phyloP scores from a whole-genome alignment of 2,113 vertebrate species.

The Scopus umbretta region DNA sequence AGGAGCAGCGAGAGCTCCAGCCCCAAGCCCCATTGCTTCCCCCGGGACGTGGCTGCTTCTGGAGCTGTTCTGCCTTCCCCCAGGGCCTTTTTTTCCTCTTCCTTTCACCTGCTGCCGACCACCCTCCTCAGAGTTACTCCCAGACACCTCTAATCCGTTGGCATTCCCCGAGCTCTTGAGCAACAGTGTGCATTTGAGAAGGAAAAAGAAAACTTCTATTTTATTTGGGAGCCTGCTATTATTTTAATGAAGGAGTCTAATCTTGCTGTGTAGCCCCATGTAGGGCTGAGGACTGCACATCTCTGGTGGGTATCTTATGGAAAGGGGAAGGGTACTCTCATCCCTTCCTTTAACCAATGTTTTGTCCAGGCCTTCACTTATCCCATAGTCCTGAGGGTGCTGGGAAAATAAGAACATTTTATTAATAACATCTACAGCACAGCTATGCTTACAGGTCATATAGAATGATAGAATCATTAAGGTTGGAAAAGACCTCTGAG shows the following conservation, averaged over 20 bases:
- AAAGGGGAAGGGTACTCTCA: background rate
- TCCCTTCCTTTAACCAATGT: background rate
- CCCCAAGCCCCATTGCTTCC: too few species aligned
- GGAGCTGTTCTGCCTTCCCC: background rate
- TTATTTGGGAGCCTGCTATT: background rate
- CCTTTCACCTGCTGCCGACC: rapidly evolving
- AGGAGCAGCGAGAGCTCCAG: background rate
- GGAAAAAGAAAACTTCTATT: background rate
- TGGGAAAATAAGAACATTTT: background rate
- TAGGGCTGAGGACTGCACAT: background rate
- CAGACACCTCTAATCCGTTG: rapidly evolving
- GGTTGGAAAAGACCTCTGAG: too few species aligned
- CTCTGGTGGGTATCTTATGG: background rate
- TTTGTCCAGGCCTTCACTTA: background rate
- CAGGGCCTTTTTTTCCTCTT: background rate
- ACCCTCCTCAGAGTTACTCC: background rate
- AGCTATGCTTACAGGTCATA: background rate
- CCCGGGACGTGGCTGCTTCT: rapidly evolving
- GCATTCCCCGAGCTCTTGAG: background rate
- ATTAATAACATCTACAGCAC: background rate
- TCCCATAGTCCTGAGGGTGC: background rate
- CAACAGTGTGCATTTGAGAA: background rate
- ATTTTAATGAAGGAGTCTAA: background rate
- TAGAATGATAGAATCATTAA: too few species aligned
- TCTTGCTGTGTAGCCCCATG: background rate